Evolutionary conservation across 2,888 invertebrate species (phyloP), one percentile per base, ranked within the genome.

Genomic region (Apotomis capreana): DNA sequence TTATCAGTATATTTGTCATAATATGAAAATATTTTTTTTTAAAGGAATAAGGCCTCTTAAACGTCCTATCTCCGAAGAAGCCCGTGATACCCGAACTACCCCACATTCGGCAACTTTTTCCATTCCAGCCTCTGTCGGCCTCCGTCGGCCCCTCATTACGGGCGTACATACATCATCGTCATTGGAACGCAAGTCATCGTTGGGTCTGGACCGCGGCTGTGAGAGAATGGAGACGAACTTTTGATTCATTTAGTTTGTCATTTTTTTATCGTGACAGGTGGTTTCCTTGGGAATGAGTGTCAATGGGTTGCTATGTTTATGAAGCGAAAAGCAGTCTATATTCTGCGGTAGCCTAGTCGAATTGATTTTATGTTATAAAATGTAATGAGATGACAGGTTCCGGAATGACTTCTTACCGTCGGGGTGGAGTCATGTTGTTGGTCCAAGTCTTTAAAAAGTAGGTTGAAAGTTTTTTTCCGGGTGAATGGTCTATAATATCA

Each of bases 121-220:
- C 63, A 63, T 68, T 72, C 68, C 71, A 13, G 40, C 40, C 40
- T 40, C 40, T 40, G 40, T 40, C 40, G 62, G 58, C 67, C 58
- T 58, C 62, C 49, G 70, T 60, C 70, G 60, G 69, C 75, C 75
- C 77, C 87, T 89, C 89, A 89, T 89, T 89, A 89, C 81, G 59
- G 74, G 72, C 76, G 78, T 79, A 84, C 89, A 89, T 89, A 89
- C 84, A 89, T 89, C 89, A 89, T 87, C 87, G 89, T 89, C 89
- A 87, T 71, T 63, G 73, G 75, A 76, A 37, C 82, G 89, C 89
- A 87, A 89, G 89, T 89, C 89, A 89, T 84, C 76, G 77, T 68
- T n/a, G 78, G 79, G 80, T 77, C 58, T 62, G 57, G 69, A 68
- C 69, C 51, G 8, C 10, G 54, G 65, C 6, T 13, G 61, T 4